These are phyloP conservation scores for Apolygus lucorum DNA, from an alignment of 1,140 invertebrate species.

Conservation along the genomic window DNA sequence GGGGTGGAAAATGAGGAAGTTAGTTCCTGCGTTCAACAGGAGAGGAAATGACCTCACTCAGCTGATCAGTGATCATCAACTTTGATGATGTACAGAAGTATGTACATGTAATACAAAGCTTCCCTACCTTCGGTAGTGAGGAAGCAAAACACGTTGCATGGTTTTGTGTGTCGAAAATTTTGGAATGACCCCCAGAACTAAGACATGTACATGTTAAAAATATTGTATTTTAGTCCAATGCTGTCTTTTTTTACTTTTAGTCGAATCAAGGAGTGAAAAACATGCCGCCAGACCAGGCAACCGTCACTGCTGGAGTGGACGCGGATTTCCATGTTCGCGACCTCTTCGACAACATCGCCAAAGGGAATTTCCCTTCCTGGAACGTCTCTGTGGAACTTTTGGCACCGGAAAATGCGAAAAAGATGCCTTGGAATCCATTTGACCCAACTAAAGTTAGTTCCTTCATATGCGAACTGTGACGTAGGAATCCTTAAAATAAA, in stretches of 20 bases:
- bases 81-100: not conserved
- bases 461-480: too few relatives aligned
- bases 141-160: too few relatives aligned
- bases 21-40: too few relatives aligned
- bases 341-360: conserved; percentile 82
- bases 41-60: too few relatives aligned
- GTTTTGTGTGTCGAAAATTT: too few relatives aligned
- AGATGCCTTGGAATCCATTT: conserved; percentile 74
- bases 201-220: not conserved
- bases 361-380: conserved; percentile 73
- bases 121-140: too few relatives aligned
- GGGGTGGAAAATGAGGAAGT: too few relatives aligned
- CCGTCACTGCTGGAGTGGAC: conserved; percentile 58
- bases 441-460: conserved; percentile 70
- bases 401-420: conserved; percentile 62
- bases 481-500: not conserved
- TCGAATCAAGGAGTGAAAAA: conserved; percentile 77
- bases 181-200: not conserved
- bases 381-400: conserved; percentile 66
- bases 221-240: not conserved
- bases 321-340: conserved; percentile 82
- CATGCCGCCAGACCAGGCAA: conserved; percentile 60
- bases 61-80: too few relatives aligned
- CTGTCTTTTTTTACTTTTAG: not conserved
- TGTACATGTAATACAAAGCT: too few relatives aligned